A percentile compares a stretch with the other conserved stretches of the same genome.
Evolutionary conservation across 2,888 invertebrate genomes (phyloP).

Genomic region (Eustalomyia histrio): DNA sequence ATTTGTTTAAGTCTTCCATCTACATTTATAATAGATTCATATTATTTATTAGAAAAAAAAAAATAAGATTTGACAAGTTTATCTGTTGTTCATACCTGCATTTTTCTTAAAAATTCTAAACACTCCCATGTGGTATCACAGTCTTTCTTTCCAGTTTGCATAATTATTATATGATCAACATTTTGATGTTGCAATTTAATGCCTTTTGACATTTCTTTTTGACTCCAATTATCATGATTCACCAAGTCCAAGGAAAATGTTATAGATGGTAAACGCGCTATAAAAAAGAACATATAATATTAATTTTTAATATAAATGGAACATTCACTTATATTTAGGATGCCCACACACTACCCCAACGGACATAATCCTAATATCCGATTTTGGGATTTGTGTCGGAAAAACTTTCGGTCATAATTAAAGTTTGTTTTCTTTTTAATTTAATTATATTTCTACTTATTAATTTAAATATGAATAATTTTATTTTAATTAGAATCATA

Average conservation of each 20-base stretch:
- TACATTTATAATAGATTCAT: conserved; percentile 1
- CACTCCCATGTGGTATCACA: conserved; percentile 78
- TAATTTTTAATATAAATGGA: too few relatives aligned
- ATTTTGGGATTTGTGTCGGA: too few relatives aligned
- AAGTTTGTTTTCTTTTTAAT: too few relatives aligned
- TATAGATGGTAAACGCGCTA: conserved; percentile 67
- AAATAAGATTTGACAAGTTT: not conserved
- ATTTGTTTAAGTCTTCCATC: conserved; percentile 5
- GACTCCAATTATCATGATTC: conserved; percentile 74
- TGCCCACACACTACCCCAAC: too few relatives aligned
- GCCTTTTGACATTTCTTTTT: conserved; percentile 58
- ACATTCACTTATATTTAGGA: too few relatives aligned
- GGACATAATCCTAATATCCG: too few relatives aligned
- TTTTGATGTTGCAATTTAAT: conserved; percentile 68
- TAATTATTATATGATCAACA: conserved; percentile 78
- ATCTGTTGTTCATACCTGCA: conserved; percentile 77
- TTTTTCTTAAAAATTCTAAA: conserved; percentile 74
- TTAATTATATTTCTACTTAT: too few relatives aligned
- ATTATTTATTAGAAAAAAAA: not conserved
- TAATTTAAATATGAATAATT: too few relatives aligned
- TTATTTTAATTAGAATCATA: too few relatives aligned
- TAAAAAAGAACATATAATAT: conserved; percentile 25
- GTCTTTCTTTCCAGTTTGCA: conserved; percentile 79
- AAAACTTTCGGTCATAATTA: too few relatives aligned
- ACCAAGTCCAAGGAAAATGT: conserved; percentile 73